phyloP scores from a whole-genome alignment of 2,113 vertebrate species.

The Saccopteryx leptura region DNA sequence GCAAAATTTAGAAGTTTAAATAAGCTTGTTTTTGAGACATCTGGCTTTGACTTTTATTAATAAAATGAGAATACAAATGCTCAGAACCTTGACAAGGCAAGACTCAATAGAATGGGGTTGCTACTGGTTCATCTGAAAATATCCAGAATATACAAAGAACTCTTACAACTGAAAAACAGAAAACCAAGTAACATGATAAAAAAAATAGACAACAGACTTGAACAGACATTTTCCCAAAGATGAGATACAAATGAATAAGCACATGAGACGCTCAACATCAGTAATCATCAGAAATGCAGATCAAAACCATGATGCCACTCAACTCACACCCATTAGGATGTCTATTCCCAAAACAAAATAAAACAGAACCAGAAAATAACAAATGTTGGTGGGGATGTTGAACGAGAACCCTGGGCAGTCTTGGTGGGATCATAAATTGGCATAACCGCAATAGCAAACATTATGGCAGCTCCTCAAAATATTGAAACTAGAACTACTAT shows the following conservation, averaged over 20 bases:
- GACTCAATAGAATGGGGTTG: not conserved
- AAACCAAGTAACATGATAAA: too few species aligned
- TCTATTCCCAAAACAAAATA: not conserved
- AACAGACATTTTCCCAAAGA: not conserved
- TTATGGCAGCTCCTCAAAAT: not conserved
- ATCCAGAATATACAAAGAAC: not conserved
- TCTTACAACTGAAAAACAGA: too few species aligned
- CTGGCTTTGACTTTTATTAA: constrained; percentile 17
- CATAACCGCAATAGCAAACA: not conserved
- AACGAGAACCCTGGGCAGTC: not conserved
- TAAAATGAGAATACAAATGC: not conserved
- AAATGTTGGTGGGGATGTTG: not conserved
- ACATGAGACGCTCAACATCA: not conserved
- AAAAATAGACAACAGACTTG: not conserved
- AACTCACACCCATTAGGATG: not conserved
- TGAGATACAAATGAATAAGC: not conserved
- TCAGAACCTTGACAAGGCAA: not conserved
- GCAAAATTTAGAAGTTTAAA: not conserved
- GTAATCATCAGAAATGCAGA: not conserved
- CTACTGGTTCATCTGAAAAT: not conserved
- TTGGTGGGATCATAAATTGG: not conserved
- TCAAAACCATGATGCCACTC: not conserved
- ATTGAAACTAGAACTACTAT: not conserved
- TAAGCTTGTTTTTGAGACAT: constrained; percentile 7
- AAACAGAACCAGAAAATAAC: not conserved